Base-by-base conservation (phyloP, 2,888 invertebrate species). In the Chaetogeoica ovagalla region DNA sequence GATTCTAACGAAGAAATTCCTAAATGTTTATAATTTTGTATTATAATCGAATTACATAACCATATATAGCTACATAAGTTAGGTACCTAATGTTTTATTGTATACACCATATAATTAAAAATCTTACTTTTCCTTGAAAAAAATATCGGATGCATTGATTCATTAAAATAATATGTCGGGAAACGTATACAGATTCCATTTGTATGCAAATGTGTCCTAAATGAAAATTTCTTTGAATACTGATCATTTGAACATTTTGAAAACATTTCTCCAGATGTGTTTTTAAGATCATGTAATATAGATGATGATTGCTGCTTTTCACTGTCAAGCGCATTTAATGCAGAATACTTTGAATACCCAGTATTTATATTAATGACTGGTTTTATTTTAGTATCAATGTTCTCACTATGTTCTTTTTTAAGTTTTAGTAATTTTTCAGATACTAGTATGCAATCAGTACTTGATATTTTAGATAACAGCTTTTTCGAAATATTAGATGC, bases 401-500 rank as follows among this genome's bases (percentile, higher is more conserved):
- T n/a, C 9, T 60, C 17, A 60, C 9, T 43, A 37, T 21, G 2
- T 11, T 48, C 11, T n/a, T n/a, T n/a, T 48, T 48, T 11, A 62
- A 69, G 15, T n/a, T 2, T 60, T 52, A 37, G 17, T 37, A 62
- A 52, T 15, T 52, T 39, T 62, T 52, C 15, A 17, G 62, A 60
- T 69, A 21, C 17, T 39, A 57, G 17, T 9, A 13, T 37, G 66
- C 57, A 65, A 63, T 75, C 21, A 39, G 9, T 75, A n/a, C 21
- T 71, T 59, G 17, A 13, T 59, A 15, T 6, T 73, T 73, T 52
- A 52, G 62, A 23, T 48, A 48, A 62, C 21, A 37, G 62, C 6
- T 62, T 21, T 8, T 68, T 76, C n/a, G 60, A 76, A 60, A 19
- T n/a, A 60, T 17, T 59, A 13, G 75, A 66, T 57, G 66, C 66